Percentiles rank a stretch among this genome's conserved stretches.
Conservation (phyloP, 2,888 invertebrate genomes). For the Aquatica leii region DNA sequence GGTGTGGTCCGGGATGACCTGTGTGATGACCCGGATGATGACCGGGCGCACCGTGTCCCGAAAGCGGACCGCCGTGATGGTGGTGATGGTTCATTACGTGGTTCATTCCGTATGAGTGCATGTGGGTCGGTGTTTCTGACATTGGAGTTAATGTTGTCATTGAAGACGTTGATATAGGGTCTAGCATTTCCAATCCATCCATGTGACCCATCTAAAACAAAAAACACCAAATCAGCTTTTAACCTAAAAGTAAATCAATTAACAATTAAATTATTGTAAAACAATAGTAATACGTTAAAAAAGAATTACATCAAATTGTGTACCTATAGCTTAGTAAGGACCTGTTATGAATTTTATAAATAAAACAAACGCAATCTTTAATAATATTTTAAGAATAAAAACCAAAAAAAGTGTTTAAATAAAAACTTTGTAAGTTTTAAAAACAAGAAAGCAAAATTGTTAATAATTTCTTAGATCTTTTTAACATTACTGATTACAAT, state of each 20-base stretch:
- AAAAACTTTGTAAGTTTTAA: too few relatives aligned
- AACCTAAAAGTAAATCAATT: too few relatives aligned
- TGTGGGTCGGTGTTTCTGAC: slow-evolving; percentile 82
- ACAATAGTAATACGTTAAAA: not conserved
- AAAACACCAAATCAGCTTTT: too few relatives aligned
- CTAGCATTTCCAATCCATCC: slow-evolving; percentile 93
- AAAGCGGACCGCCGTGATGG: slow-evolving; percentile 71
- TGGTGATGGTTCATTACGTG: slow-evolving; percentile 82
- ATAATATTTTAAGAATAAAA: too few relatives aligned
- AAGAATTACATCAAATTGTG: not conserved
- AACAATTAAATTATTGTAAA: too few relatives aligned
- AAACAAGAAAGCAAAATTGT: too few relatives aligned
- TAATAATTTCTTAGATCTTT: too few relatives aligned
- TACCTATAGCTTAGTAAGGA: too few relatives aligned
- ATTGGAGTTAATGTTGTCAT: slow-evolving; percentile 92
- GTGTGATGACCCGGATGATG: slow-evolving; percentile 68
- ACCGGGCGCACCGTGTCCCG: slow-evolving; percentile 66
- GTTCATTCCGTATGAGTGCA: slow-evolving; percentile 87
- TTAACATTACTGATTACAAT: too few relatives aligned
- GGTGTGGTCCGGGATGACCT: slow-evolving; percentile 71
- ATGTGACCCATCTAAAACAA: slow-evolving; percentile 87
- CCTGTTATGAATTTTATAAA: too few relatives aligned
- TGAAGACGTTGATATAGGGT: slow-evolving; percentile 82
- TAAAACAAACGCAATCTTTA: not conserved
- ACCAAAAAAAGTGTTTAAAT: too few relatives aligned